phyloP scores from a whole-genome alignment of 2,113 vertebrate genomes.

The Casuarius casuarius region DNA sequence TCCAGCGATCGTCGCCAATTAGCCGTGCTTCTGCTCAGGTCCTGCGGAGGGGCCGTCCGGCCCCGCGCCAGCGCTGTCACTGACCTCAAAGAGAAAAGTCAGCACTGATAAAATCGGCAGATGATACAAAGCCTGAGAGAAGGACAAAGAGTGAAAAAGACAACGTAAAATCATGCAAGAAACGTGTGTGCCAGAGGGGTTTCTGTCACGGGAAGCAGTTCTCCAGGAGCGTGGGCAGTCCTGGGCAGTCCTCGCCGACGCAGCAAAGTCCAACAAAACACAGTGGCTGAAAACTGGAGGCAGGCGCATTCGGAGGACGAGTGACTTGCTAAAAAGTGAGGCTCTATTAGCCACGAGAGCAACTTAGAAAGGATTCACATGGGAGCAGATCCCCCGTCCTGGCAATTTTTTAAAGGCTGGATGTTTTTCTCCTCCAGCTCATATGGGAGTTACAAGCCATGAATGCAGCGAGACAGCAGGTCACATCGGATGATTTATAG shows the following conservation, averaged over 20 bases:
- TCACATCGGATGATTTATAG: not conserved
- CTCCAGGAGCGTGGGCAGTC: not conserved
- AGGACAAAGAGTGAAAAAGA: not conserved
- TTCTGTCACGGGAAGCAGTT: not conserved
- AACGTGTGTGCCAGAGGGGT: accelerated
- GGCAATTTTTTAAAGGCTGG: not conserved
- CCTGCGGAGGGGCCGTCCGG: not conserved
- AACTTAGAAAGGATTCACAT: not conserved
- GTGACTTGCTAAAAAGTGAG: not conserved
- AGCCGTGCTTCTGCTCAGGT: not conserved
- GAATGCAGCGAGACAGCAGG: not conserved
- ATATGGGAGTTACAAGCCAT: not conserved
- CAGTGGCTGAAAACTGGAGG: accelerated
- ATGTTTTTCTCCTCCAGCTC: not conserved
- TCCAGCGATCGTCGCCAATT: not conserved
- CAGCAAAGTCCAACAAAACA: not conserved
- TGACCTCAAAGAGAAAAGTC: not conserved
- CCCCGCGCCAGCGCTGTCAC: accelerated
- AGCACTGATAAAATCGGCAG: accelerated
- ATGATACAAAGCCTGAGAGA: not conserved
- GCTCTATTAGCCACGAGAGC: not conserved
- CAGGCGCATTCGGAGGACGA: not conserved
- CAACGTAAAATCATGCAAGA: accelerated
- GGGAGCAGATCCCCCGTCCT: not conserved
- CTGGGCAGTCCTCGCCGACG: not conserved